Percentiles rank a stretch among this genome's conserved stretches.
Conservation (phyloP, 2,797 vertebrate species). For the Chrosomus eos region DNA sequence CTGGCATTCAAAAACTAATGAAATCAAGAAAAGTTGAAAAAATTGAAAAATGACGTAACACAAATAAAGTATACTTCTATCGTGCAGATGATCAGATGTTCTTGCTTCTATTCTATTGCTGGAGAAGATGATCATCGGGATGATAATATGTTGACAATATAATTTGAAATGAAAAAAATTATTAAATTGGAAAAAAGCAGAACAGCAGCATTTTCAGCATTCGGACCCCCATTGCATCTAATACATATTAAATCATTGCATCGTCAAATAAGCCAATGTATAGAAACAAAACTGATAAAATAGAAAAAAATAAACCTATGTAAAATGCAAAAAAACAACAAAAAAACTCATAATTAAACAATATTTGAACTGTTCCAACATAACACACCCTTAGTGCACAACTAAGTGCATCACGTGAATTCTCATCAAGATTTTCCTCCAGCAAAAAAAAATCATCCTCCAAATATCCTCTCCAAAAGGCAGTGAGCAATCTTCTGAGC, state of each 20-base stretch:
- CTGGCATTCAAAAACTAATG: neutral
- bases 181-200: neutral
- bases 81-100: neutral
- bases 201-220: neutral
- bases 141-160: neutral
- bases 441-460: slow-evolving; percentile 15
- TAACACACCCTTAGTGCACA: slow-evolving; percentile 22
- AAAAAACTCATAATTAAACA: neutral
- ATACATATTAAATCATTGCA: neutral
- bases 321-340: neutral
- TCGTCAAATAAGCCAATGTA: neutral
- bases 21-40: neutral
- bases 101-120: neutral
- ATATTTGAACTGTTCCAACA: neutral
- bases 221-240: neutral
- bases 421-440: neutral
- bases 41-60: neutral
- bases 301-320: neutral
- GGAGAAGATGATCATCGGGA: neutral
- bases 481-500: neutral
- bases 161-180: neutral
- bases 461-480: slow-evolving; percentile 29
- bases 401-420: neutral
- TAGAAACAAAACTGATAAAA: neutral
- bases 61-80: neutral